These are phyloP conservation scores for Drosophila barbarae DNA, from an alignment of 2,888 invertebrate species.

Conservation along the genomic window DNA sequence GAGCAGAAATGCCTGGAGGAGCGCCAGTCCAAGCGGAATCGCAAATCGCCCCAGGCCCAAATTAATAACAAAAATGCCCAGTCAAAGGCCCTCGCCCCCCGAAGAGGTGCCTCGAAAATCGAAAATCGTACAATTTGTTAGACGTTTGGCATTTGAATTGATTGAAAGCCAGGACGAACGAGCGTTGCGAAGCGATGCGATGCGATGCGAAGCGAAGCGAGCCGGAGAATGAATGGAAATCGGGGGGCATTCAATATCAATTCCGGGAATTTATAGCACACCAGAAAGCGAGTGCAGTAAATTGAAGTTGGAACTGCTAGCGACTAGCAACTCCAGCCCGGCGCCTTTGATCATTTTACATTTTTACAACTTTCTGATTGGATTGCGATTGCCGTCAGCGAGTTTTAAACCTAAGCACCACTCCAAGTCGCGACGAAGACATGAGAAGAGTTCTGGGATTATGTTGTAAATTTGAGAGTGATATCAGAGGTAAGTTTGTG, in stretches of 20 bases:
- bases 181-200: conserved; percentile 32
- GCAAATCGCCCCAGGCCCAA: conserved; percentile 40
- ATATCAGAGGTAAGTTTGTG: neutral
- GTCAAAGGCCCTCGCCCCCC: conserved; percentile 1
- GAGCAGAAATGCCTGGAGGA: conserved; percentile 15
- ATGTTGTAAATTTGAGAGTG: neutral
- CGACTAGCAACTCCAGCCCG: conserved; percentile 6
- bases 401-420: no score
- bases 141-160: conserved; percentile 64
- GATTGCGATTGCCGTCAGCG: no score
- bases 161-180: conserved; percentile 60
- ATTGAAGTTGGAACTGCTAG: conserved; percentile 52
- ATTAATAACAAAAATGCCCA: conserved; percentile 54
- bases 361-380: conserved; percentile 41
- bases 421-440: no score
- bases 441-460: neutral
- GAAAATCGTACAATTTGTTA: conserved; percentile 54
- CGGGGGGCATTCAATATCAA: conserved; percentile 49
- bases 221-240: conserved; percentile 21
- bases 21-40: conserved; percentile 61
- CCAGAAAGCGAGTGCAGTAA: conserved; percentile 48
- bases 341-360: conserved; percentile 36
- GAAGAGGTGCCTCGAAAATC: conserved; percentile 20
- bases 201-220: conserved; percentile 35
- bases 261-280: conserved; percentile 59